Evolutionary conservation across 2,888 invertebrate genomes (phyloP), one percentile per base, ranked within the genome.

Genomic region (Anarsia innoxiella): DNA sequence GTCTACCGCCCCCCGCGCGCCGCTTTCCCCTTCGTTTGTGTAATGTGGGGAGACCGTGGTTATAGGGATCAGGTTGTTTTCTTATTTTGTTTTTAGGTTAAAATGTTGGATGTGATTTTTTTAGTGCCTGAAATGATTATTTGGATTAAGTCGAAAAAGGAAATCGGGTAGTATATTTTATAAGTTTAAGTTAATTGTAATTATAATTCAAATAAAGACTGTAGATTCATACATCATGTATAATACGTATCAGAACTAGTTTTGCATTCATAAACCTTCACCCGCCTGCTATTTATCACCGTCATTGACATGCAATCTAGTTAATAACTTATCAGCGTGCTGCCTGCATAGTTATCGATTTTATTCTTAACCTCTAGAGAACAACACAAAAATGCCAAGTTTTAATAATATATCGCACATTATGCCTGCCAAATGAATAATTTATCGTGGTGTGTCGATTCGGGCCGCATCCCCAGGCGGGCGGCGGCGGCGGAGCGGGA

Each of bases 11-110:
- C 71, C 67, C 62, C 60, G 63, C 67, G 53, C 57, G 57, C 63
- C 63, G 53, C 84, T 84, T 85, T 84, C 84, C 83, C 84, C 85
- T 85, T 84, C 85, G 83, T 84, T 84, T 78, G 84, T 76, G 80
- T 82, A 82, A 84, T 79, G 73, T 52, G 78, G 66, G 83, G 80
- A 79, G 72, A 65, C 61, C n/a, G 53, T 60, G 79, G 73, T 66
- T 51, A 48, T 53, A 65, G 59, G 68, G 65, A 39, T 39, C 31
- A 37, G 30, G 13, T n/a, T 23, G 25, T 33, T 23, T 23, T 10
- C 31, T 10, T 6, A 16, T 19, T 9, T 25, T 31, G 23, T 19
- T 31, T 31, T 28, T 26, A n/a, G 34, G 30, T 12, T 11, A 13
- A 29, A 2, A 26, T n/a, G 5, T 25, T 19, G 19, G 8, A 19